phyloP scores from a whole-genome alignment of 2,888 invertebrate species.

The Lasioglossum marginatum region DNA sequence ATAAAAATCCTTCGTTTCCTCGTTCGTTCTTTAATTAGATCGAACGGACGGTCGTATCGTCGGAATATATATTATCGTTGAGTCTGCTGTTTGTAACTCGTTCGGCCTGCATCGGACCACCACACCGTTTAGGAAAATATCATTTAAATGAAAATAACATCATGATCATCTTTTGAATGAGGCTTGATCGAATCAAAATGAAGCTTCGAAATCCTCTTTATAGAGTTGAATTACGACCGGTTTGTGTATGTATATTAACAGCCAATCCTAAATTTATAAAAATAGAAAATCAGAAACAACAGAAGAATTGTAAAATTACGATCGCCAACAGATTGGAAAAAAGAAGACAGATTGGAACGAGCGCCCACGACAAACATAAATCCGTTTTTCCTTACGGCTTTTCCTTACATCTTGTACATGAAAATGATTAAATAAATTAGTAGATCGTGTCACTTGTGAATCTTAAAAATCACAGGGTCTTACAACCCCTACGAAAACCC shows the following conservation, averaged over 20 bases:
- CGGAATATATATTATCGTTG: constrained; percentile 34
- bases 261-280: no score
- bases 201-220: background rate
- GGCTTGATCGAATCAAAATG: background rate
- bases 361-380: no score
- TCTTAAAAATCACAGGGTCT: background rate
- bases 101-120: background rate
- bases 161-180: background rate
- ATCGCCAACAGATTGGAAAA: no score
- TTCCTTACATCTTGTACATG: no score
- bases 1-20: constrained; percentile 57
- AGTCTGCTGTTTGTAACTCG: background rate
- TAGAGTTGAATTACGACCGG: no score
- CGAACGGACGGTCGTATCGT: constrained; percentile 24
- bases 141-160: no score
- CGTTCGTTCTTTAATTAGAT: constrained; percentile 53
- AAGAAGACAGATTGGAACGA: no score
- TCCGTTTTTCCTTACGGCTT: no score
- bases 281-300: no score
- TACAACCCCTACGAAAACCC: background rate
- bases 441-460: background rate
- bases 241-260: no score
- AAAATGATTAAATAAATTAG: background rate
- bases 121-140: background rate
- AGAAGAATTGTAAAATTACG: no score